phyloP scores from a whole-genome alignment of 1,140 invertebrate genomes.

The Mya arenaria region DNA sequence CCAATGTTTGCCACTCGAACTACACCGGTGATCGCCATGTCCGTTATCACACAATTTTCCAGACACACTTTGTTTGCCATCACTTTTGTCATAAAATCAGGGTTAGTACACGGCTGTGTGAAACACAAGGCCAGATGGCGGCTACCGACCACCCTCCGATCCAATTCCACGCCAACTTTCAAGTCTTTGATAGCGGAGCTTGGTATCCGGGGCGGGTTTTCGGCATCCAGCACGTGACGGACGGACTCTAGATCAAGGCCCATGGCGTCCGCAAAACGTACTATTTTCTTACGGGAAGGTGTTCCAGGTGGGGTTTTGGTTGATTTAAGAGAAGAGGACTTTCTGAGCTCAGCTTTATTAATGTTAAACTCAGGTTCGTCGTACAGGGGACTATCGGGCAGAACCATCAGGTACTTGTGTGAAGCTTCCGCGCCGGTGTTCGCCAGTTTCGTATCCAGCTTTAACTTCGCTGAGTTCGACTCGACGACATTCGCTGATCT shows the following conservation, averaged over 20 bases:
- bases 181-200: conserved; percentile 78
- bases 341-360: conserved; percentile 68
- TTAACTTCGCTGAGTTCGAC: neutral
- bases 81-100: conserved; percentile 90
- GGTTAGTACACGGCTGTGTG: conserved; percentile 88
- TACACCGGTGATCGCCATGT: conserved; percentile 90
- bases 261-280: conserved; percentile 96
- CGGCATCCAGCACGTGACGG: conserved; percentile 82
- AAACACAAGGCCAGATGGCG: conserved; percentile 88
- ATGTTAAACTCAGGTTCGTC: conserved; percentile 79
- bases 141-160: conserved; percentile 66
- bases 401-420: conserved; percentile 49
- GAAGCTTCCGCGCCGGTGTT: conserved; percentile 9
- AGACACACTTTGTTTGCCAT: conserved; percentile 89
- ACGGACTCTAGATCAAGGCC: conserved; percentile 96
- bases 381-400: conserved; percentile 68
- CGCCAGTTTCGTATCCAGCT: neutral
- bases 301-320: conserved; percentile 94
- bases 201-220: conserved; percentile 79
- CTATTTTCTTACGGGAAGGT: conserved; percentile 91
- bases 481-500: conserved; percentile 20
- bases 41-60: conserved; percentile 86
- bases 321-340: conserved; percentile 89
- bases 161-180: conserved; percentile 65
- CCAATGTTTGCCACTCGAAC: conserved; percentile 94